Conservation (phyloP, 2,113 vertebrate species). For the Pomatostomus ruficeps region DNA sequence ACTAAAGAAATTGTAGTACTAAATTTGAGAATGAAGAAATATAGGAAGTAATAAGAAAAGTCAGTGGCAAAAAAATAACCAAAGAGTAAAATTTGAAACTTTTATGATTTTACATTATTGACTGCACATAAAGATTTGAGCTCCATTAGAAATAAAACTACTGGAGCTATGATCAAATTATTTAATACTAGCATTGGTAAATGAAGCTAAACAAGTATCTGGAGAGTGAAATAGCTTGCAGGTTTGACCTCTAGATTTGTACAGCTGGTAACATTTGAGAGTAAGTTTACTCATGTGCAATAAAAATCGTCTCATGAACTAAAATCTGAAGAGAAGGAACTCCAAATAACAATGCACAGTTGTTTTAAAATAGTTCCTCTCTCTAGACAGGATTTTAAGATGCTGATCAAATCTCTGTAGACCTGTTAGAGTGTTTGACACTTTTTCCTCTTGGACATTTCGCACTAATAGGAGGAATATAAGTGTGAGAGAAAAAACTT, state of each 20-base stretch:
- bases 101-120: neutral
- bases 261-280: constrained; percentile 59
- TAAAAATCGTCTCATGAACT: constrained; percentile 35
- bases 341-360: neutral
- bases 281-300: constrained; percentile 20
- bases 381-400: neutral
- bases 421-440: neutral
- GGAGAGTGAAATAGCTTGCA: neutral
- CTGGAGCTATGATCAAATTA: neutral
- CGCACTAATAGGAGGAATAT: neutral
- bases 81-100: neutral
- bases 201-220: constrained; percentile 4
- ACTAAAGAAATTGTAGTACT: neutral
- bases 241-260: constrained; percentile 42
- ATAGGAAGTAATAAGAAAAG: neutral
- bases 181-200: constrained; percentile 16
- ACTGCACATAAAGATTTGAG: neutral
- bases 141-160: constrained; percentile 26
- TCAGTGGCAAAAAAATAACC: neutral
- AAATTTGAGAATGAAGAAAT: neutral
- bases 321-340: constrained; percentile 18
- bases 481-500: neutral
- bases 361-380: neutral
- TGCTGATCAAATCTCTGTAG: neutral
- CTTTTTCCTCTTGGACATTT: neutral